These are phyloP conservation scores for Pluvialis apricaria DNA, from an alignment of 2,113 vertebrate genomes.

Conservation along the genomic window DNA sequence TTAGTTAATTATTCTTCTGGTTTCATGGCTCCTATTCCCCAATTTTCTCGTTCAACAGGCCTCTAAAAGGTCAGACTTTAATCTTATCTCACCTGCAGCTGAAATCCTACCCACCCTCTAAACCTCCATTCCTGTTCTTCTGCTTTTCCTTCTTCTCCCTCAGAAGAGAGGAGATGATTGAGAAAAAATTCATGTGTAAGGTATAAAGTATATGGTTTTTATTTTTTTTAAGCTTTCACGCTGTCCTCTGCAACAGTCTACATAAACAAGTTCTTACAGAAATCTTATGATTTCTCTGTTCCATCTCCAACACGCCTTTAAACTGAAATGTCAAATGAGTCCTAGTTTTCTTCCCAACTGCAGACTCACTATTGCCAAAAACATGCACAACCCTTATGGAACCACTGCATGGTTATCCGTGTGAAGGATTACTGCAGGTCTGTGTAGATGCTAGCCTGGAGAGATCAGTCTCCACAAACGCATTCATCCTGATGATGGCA, in stretches of 20 bases:
- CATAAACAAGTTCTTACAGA: background rate
- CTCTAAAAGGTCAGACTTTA: background rate
- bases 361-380: background rate
- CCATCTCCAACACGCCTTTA: background rate
- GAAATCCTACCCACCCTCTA: background rate
- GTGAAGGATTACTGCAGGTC: background rate
- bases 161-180: background rate
- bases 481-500: background rate
- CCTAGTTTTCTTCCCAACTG: background rate
- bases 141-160: background rate
- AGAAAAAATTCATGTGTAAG: background rate
- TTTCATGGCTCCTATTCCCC: background rate
- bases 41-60: background rate
- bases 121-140: background rate
- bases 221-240: background rate
- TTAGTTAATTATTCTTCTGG: background rate
- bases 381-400: background rate
- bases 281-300: background rate
- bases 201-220: background rate
- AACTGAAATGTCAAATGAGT: background rate
- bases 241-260: background rate
- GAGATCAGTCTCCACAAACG: background rate
- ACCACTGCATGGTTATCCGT: background rate
- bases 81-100: background rate
- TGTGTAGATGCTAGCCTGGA: background rate